Evolutionary conservation across 2,888 invertebrate genomes (phyloP).

Genomic region (Philhelius pedissequus): DNA sequence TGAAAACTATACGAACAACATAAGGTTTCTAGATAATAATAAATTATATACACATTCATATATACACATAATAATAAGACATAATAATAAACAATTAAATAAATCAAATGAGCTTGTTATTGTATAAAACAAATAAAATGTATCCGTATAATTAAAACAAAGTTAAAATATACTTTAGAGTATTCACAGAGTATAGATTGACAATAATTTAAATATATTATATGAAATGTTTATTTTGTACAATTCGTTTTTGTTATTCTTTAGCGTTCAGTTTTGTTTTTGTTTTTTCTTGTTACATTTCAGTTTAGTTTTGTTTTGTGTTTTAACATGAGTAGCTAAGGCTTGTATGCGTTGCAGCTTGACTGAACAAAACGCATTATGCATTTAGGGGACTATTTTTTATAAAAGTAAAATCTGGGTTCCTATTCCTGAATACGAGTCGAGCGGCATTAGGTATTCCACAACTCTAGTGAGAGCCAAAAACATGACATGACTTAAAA

Average conservation of each 20-base stretch:
- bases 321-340: background rate
- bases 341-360: background rate
- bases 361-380: too few relatives aligned
- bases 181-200: constrained; percentile 18
- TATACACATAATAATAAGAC: too few relatives aligned
- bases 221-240: constrained; percentile 33
- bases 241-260: background rate
- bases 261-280: background rate
- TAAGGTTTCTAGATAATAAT: background rate
- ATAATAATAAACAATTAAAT: background rate
- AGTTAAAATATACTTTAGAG: constrained; percentile 19
- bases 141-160: background rate
- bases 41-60: background rate
- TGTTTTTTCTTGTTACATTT: background rate
- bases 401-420: too few relatives aligned
- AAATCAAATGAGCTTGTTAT: background rate
- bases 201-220: constrained; percentile 30
- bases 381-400: too few relatives aligned
- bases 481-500: too few relatives aligned
- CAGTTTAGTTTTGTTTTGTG: background rate
- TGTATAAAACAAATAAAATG: background rate
- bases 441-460: too few relatives aligned
- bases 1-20: background rate
- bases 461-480: too few relatives aligned
- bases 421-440: too few relatives aligned